Base-by-base conservation (phyloP, 2,888 invertebrate species). In the Lycia hirtaria region DNA sequence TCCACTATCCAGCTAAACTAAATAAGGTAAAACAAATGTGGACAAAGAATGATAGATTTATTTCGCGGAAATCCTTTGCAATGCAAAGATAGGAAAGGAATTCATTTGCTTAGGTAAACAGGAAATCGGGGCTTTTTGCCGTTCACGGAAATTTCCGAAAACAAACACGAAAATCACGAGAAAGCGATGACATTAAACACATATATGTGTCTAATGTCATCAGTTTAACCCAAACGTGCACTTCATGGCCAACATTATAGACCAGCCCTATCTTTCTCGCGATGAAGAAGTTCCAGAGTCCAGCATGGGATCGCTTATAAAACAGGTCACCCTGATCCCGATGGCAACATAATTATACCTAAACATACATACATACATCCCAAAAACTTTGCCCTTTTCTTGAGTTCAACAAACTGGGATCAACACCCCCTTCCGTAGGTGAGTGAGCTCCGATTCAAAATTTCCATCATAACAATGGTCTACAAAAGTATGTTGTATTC, bases 1-100 rank as follows among this genome's bases (percentile, higher is more conserved):
- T 48, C 43, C 43, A 53, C 24, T 58, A 53, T 48, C 43, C 43
- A 53, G 52, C 37, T 7, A 35, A 43, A 26, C 37, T 52, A 47
- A 37, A 53, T 43, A 58, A 41, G 57, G 57, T 53, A 44, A 52
- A 58, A 58, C 43, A 48, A 44, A 52, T 57, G 33, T 30, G 47
- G 48, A 58, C 57, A 53, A 58, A 58, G 52, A 58, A 48, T 53
- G 57, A 48, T 43, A 53, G 53, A 56, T 56, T 48, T 53, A 57
- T 53, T 56, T 37, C 37, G 24, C 57, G 57, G 57, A 58, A 53
- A 58, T 53, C 43, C 52, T 52, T 37, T 37, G 48, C 57, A 30
- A 48, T 43, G 15, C 48, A 52, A 43, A 49, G 37, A 50, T 47
- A 50, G 52, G 41, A 33, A 57, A 43, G 37, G 26, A 37, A 52